Base-by-base conservation (phyloP, 2,888 invertebrate genomes). In the Nebria salina region DNA sequence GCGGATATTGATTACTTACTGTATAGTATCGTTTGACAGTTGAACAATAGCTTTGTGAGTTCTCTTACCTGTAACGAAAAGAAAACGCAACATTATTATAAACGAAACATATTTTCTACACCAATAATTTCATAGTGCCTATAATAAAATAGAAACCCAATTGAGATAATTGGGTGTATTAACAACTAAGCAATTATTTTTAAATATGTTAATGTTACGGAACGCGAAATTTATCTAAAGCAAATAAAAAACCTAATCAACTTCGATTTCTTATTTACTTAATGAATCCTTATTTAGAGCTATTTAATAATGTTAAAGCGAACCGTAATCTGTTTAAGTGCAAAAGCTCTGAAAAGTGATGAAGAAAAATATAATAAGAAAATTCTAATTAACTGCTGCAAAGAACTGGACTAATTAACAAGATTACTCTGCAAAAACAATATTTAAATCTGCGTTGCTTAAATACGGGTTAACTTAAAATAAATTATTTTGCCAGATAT, bases 1-100 rank as follows among this genome's bases (percentile, higher is more conserved):
- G 65, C 20, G 26, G 65, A 75, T 68, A 79, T 79, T 75, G 79
- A 79, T 75, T 79, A 79, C 79, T 79, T 79, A 79, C 79, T 77
- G 15, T 41, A 43, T 41, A 41, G 41, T 72, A 43, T 54, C 25
- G 73, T 15, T 54, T 75, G 64, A 26, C 25, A 75, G 42, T n/a
- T 73, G 15, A 13, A 73, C 42, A 73, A 73, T 73, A 73, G 42
- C 73, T 26, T 73, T 25, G 9, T 8, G 15, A 6, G 41, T 41
- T 15, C 43, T 41, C 73, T 73, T 41, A 73, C 73, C 73, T 73
- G 73, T 41, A 73, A 73, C 42, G 42, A 73, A 41, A n/a, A 43
- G 5, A 41, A 73, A 73, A 26, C 11, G 15, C 11, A 73, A 41
- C 73, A 73, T 73, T 73, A 73, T 25, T 26, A 54, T 11, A 54